Percentiles rank a stretch among this genome's conserved stretches.
Evolutionary conservation across 2,113 vertebrate genomes (phyloP).

Genomic region (Pelecanoides urinatrix): DNA sequence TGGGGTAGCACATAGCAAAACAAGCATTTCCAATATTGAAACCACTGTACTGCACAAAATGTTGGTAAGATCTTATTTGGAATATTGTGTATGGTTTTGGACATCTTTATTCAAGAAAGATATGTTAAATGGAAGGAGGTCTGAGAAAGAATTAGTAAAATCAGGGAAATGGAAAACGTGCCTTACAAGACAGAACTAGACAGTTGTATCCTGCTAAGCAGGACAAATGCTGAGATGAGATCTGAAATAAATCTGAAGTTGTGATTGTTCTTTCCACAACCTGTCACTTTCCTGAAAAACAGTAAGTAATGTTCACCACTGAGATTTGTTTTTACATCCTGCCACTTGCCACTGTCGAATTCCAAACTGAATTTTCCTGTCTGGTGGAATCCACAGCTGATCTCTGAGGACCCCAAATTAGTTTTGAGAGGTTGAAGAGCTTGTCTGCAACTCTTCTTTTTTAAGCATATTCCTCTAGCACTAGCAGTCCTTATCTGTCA

Average conservation of each 20-base stretch:
- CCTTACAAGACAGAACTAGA: neutral
- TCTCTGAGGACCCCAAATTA: neutral
- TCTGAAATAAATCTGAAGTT: neutral
- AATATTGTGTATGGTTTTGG: neutral
- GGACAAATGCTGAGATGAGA: neutral
- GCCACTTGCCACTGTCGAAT: neutral
- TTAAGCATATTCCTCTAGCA: neutral
- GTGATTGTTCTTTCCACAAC: neutral
- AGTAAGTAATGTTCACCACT: neutral
- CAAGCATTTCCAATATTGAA: neutral
- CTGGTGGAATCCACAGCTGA: neutral
- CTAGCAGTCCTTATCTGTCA: neutral
- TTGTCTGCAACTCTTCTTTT: neutral
- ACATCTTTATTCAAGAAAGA: neutral
- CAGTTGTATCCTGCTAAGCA: neutral
- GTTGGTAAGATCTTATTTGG: neutral
- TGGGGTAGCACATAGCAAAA: neutral
- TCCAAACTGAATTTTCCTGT: neutral
- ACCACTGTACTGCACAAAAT: neutral
- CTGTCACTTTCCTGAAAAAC: neutral
- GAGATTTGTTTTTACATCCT: neutral
- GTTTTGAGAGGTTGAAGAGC: neutral
- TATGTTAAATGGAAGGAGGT: neutral
- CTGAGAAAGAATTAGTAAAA: neutral
- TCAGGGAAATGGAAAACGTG: neutral